Percentiles rank a stretch among this genome's conserved stretches.
These are phyloP conservation scores for human (Homo sapiens) DNA, from an alignment of 2,113 vertebrate genomes.

Conservation along the genomic window DNA sequence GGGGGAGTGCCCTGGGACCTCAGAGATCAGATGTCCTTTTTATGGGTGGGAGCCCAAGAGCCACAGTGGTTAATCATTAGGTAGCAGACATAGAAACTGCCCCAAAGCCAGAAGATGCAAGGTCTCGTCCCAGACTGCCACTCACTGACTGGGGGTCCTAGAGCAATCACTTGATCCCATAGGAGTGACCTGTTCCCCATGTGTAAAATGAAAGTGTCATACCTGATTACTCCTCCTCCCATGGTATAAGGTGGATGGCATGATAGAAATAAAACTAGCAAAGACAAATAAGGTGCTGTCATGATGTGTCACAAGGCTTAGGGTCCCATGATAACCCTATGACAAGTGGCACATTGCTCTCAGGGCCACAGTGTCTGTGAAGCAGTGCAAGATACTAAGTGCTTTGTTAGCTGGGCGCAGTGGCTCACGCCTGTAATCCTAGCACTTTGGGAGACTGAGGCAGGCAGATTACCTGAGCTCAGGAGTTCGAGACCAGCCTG, in stretches of 20 bases:
- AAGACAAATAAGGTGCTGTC: not conserved
- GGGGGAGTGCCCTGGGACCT: not conserved
- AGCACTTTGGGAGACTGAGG: too few relatives aligned
- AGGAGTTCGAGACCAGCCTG: too few relatives aligned
- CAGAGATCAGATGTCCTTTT: not conserved
- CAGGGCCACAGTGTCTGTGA: not conserved
- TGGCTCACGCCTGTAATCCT: too few relatives aligned
- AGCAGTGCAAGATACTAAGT: not conserved
- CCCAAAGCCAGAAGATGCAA: not conserved
- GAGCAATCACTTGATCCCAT: not conserved
- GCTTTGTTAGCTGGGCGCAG: too few relatives aligned
- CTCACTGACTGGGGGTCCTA: not conserved
- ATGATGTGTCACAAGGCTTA: not conserved
- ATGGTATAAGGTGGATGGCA: not conserved
- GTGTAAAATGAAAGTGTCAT: not conserved
- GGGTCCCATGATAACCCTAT: not conserved
- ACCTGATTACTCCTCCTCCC: not conserved
- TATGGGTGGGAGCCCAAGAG: not conserved
- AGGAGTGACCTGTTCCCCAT: not conserved
- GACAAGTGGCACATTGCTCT: not conserved
- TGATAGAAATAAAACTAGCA: not conserved
- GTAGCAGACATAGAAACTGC: not conserved
- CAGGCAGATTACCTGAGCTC: too few relatives aligned
- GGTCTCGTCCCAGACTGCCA: not conserved
- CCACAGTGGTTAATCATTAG: not conserved